Percentiles rank a stretch among this genome's conserved stretches.
Evolutionary conservation across 2,113 vertebrate species (phyloP).

Genomic region (Jaculus jaculus): DNA sequence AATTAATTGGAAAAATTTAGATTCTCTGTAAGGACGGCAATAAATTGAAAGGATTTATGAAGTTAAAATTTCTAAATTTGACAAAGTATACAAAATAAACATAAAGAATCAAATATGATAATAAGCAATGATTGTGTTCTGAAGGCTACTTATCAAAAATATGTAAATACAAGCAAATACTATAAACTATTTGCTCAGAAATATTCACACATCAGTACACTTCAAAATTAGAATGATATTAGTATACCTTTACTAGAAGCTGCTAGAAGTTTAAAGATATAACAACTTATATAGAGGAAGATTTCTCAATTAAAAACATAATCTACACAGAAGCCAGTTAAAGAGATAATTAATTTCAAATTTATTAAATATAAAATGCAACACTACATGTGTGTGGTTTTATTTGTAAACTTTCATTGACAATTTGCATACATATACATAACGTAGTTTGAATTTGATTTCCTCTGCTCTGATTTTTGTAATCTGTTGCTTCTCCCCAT

Average conservation of each 20-base stretch:
- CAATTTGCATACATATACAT: too few species aligned
- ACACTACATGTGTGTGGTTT: neutral
- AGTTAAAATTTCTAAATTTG: neutral
- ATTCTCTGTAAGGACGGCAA: neutral
- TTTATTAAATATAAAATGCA: neutral
- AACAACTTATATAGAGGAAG: neutral
- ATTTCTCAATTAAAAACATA: slow-evolving; percentile 18
- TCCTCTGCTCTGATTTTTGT: too few species aligned
- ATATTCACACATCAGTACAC: neutral
- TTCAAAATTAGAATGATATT: neutral
- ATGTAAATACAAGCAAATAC: neutral
- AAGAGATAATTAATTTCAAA: neutral
- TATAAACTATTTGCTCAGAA: slow-evolving; percentile 23
- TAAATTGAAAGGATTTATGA: slow-evolving; percentile 37
- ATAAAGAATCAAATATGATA: neutral
- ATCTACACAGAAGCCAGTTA: neutral
- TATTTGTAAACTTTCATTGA: too few species aligned
- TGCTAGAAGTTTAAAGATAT: neutral
- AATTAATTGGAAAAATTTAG: neutral
- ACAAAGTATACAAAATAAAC: slow-evolving; percentile 1
- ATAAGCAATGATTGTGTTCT: neutral
- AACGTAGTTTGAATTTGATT: too few species aligned
- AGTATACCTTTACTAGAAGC: neutral
- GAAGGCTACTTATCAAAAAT: slow-evolving; percentile 23
- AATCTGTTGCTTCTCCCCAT: too few species aligned